Conservation (phyloP, 2,797 vertebrate species). For the Microtus agrestis region DNA sequence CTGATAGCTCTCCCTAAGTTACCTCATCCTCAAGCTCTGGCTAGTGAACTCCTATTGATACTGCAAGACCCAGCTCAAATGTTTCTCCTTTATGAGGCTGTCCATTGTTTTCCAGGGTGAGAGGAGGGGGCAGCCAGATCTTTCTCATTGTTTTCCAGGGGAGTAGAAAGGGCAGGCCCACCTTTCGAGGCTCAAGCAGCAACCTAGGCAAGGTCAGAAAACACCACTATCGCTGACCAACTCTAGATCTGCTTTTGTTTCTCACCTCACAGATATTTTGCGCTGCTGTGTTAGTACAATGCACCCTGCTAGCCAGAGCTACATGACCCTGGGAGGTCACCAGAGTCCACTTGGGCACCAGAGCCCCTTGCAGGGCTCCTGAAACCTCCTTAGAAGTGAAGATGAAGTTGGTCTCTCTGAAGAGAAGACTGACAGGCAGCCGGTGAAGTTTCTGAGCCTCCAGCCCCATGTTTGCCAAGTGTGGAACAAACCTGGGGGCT, state of each 20-base stretch:
- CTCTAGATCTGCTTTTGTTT: neutral
- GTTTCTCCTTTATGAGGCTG: neutral
- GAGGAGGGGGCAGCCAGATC: neutral
- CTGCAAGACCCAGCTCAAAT: neutral
- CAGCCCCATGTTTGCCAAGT: neutral
- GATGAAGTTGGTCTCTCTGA: neutral
- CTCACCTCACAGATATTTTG: neutral
- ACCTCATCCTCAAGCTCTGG: neutral
- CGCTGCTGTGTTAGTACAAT: too few species aligned
- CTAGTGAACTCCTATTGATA: neutral
- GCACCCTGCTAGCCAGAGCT: neutral
- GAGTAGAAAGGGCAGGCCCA: neutral
- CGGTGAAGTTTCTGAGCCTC: neutral
- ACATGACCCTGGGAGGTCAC: neutral
- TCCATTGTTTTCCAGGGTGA: neutral
- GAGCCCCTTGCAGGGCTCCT: neutral
- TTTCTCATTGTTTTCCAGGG: neutral
- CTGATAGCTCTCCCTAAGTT: accelerated
- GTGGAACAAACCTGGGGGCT: neutral
- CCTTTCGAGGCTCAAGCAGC: neutral
- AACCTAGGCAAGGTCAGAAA: neutral
- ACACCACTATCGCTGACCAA: neutral
- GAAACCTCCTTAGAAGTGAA: neutral
- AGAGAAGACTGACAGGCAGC: neutral
- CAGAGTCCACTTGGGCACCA: neutral